Percentiles rank a stretch among this genome's conserved stretches.
phyloP scores from a whole-genome alignment of 1,140 invertebrate species.

The Drosophila guanche region DNA sequence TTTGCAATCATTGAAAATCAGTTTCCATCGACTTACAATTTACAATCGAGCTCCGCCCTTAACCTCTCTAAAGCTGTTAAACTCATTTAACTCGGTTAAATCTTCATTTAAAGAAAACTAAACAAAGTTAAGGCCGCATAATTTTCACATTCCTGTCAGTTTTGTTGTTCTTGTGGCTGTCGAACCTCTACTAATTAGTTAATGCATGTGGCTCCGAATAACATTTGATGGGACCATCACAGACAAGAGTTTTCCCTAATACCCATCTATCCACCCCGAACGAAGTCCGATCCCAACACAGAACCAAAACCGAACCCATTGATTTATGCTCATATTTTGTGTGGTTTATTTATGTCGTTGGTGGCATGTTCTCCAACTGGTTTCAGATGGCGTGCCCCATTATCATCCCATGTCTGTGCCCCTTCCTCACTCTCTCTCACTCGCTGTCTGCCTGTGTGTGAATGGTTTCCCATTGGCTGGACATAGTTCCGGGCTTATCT shows the following conservation, averaged over 20 bases:
- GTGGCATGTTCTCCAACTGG: slow-evolving; percentile 56
- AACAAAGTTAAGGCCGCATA: too few species aligned
- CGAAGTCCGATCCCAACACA: background rate
- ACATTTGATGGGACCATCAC: slow-evolving; percentile 24
- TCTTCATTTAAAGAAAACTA: too few species aligned
- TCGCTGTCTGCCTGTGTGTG: slow-evolving; percentile 22
- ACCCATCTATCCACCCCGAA: background rate
- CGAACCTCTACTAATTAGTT: slow-evolving; percentile 57
- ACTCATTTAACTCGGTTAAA: too few species aligned
- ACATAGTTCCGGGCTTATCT: slow-evolving; percentile 60
- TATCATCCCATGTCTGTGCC: slow-evolving; percentile 17
- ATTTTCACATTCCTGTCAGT: background rate
- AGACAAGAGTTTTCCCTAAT: slow-evolving; percentile 17
- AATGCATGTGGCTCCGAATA: slow-evolving; percentile 44
- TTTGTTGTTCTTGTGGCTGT: slow-evolving; percentile 11
- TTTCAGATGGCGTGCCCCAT: slow-evolving; percentile 54
- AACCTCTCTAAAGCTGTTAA: too few species aligned
- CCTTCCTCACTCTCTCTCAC: too few species aligned
- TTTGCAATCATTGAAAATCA: too few species aligned
- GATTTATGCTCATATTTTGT: slow-evolving; percentile 77
- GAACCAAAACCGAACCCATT: slow-evolving; percentile 35
- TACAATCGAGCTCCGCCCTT: too few species aligned
- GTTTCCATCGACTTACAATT: too few species aligned
- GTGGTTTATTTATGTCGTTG: slow-evolving; percentile 58
- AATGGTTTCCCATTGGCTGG: slow-evolving; percentile 48